These are phyloP conservation scores for Paratilapia polleni DNA, from an alignment of 2,113 vertebrate species.

Conservation along the genomic window DNA sequence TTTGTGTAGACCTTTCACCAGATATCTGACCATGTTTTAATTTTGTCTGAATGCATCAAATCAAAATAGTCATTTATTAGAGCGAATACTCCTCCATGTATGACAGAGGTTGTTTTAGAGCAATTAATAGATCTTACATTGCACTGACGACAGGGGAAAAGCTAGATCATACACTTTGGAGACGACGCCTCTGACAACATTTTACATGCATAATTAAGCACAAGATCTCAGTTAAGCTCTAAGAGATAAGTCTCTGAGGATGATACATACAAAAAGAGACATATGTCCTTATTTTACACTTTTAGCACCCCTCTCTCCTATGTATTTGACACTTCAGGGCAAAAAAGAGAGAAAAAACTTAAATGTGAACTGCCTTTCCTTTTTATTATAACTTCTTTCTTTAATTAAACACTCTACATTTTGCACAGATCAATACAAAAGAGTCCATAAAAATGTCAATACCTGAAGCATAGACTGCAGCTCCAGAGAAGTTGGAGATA, in stretches of 20 bases:
- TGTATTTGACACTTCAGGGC: neutral
- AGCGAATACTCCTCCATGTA: neutral
- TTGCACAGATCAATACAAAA: constrained; percentile 62
- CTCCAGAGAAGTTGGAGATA: constrained; percentile 43
- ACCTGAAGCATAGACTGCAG: constrained; percentile 51
- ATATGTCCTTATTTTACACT: constrained; percentile 36
- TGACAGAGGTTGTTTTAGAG: constrained; percentile 1
- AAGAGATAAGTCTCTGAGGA: constrained; percentile 45
- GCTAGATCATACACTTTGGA: constrained; percentile 45
- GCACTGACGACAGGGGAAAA: constrained; percentile 33
- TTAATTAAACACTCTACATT: constrained; percentile 60
- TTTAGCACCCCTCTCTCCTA: constrained; percentile 12
- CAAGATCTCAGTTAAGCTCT: constrained; percentile 34
- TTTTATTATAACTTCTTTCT: constrained; percentile 49
- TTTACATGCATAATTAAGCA: constrained; percentile 72
- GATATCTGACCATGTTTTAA: neutral
- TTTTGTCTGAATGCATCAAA: neutral
- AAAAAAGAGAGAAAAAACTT: neutral
- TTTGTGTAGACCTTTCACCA: neutral
- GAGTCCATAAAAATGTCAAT: constrained; percentile 71
- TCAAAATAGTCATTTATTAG: neutral
- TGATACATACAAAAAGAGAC: constrained; percentile 13
- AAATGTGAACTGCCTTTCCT: neutral
- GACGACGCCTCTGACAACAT: constrained; percentile 58
- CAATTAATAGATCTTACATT: constrained; percentile 56